These are phyloP conservation scores for Drosophila falleni DNA, from an alignment of 2,888 invertebrate species.

Conservation along the genomic window DNA sequence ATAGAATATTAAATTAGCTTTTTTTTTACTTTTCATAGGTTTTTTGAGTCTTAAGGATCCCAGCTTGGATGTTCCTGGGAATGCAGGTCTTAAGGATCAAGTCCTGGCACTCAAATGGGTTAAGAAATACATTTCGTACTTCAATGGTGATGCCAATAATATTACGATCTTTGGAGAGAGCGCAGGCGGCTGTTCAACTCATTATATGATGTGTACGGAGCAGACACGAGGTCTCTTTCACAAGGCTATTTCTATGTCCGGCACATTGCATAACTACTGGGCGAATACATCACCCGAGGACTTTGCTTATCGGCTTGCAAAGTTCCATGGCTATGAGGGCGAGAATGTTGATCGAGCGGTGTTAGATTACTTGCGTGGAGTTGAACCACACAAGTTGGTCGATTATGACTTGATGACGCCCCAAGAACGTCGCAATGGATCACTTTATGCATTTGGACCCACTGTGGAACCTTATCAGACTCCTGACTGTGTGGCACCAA, in stretches of 20 bases:
- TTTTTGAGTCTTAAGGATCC: conserved; percentile 86
- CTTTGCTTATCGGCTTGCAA: conserved; percentile 81
- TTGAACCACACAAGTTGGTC: conserved; percentile 74
- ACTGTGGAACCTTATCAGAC: conserved; percentile 80
- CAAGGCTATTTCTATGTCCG: conserved; percentile 84
- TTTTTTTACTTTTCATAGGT: conserved; percentile 72
- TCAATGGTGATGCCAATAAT: conserved; percentile 86
- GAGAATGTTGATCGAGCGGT: conserved; percentile 82
- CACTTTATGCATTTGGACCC: conserved; percentile 79
- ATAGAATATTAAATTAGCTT: neutral
- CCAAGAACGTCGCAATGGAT: conserved; percentile 72
- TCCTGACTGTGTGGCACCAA: conserved; percentile 77
- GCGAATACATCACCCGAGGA: conserved; percentile 68
- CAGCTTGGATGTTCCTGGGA: conserved; percentile 86
- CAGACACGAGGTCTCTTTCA: conserved; percentile 85
- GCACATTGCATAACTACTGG: conserved; percentile 78
- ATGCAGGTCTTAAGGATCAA: conserved; percentile 87
- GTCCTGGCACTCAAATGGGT: conserved; percentile 86
- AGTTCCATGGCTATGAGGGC: conserved; percentile 80
- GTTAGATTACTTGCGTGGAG: conserved; percentile 80
- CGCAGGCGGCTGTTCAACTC: conserved; percentile 86
- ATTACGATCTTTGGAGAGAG: conserved; percentile 87
- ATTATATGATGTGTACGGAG: conserved; percentile 86
- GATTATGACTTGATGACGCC: conserved; percentile 71
- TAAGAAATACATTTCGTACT: conserved; percentile 85